Percentiles rank a stretch among this genome's conserved stretches.
These are phyloP conservation scores for Gila orcuttii DNA, from an alignment of 2,113 vertebrate species.

Conservation along the genomic window DNA sequence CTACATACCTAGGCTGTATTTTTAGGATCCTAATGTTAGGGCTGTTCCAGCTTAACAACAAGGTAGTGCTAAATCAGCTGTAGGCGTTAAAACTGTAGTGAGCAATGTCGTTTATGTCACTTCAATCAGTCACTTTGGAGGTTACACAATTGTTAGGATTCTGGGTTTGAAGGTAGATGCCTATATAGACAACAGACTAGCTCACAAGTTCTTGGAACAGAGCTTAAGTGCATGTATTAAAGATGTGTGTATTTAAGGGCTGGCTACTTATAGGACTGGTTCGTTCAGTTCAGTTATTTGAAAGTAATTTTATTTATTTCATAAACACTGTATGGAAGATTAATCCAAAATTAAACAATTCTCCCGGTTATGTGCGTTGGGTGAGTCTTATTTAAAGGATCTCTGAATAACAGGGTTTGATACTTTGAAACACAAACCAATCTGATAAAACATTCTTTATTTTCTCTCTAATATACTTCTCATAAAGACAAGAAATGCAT, in stretches of 20 bases:
- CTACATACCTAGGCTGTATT: not conserved
- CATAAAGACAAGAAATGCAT: not conserved
- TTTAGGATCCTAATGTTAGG: not conserved
- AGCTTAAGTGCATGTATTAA: not conserved
- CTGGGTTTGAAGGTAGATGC: not conserved
- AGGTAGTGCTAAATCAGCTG: not conserved
- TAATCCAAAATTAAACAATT: constrained; percentile 1
- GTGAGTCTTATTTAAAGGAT: not conserved
- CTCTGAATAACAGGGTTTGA: not conserved
- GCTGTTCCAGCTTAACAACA: not conserved
- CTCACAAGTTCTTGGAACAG: not conserved
- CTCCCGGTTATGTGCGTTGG: not conserved
- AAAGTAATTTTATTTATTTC: not conserved
- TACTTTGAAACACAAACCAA: not conserved
- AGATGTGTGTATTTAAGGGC: not conserved
- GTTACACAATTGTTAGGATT: not conserved
- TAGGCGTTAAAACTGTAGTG: not conserved
- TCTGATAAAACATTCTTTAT: not conserved
- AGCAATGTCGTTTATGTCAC: not conserved
- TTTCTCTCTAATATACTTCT: not conserved
- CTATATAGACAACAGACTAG: not conserved
- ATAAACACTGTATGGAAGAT: not conserved
- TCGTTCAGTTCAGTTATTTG: not conserved
- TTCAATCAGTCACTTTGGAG: not conserved
- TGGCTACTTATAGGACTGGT: not conserved